Evolutionary conservation across 92 coral and sea anemone genomes (phyloP), one percentile per base, ranked within the genome.

Genomic region (Porites cylindrica): DNA sequence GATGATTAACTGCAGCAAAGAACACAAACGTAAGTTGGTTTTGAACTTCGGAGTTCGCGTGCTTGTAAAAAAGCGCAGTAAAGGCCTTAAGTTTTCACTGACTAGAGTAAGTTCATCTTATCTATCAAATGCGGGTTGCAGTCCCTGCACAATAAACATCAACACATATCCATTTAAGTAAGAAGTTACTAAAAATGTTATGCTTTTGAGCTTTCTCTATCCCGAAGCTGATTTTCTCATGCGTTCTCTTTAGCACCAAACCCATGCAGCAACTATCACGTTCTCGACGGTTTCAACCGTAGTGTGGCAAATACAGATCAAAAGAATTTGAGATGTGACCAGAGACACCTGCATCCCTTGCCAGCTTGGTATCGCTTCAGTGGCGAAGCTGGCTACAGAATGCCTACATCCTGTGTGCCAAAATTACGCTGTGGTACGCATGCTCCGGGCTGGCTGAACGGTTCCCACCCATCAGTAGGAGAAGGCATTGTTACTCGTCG

Each of bases 281-380:
- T 7, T 38, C 52, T 71, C 0, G 18, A 38, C 18, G 7, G 54
- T 71, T 1, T 18, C 17, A 54, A 71, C 56, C 76, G 76, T 1
- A 17, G 43, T 8, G 23, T 71, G 20, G 76, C 21, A 71, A 11
- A 71, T 54, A 71, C 76, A 13, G 16, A 17, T 43, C 76, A 71
- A 71, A 17, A 0, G 47, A 3, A 51, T 0, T 7, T 71, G 0
- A 71, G 43, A 18, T 71, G 76, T 32, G 76, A 71, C 56, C 43
- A n/a, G 10, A 14, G 16, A 29, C 21, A 43, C 47, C 54, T 71
- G 9, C 43, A 38, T 38, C 47, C 47, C 4, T 38, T 4, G 21
- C 76, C 76, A 71, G 76, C 47, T 1, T 75, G 79, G 79, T 54
- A 75, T 75, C 79, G 79, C 19, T 75, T 75, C 65, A 52, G 10